phyloP scores from a whole-genome alignment of 2,888 invertebrate species.

The Coleophora deauratella region DNA sequence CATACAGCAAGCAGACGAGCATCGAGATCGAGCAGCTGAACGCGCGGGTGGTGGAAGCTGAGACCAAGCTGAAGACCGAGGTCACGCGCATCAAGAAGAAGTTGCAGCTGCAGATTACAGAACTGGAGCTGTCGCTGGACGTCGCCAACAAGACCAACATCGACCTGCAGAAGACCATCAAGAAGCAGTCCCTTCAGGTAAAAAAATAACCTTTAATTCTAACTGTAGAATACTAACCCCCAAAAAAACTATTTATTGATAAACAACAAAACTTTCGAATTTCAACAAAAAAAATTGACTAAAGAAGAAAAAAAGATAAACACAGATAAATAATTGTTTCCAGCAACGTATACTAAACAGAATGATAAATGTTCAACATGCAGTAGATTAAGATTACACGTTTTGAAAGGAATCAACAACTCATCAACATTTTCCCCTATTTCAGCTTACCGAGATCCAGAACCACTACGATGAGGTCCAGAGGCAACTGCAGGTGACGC shows the following conservation, averaged over 20 bases:
- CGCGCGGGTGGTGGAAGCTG: constrained; percentile 96
- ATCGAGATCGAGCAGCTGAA: constrained; percentile 98
- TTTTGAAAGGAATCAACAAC: too few species aligned
- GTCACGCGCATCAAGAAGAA: constrained; percentile 99
- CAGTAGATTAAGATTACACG: too few species aligned
- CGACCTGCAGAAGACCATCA: constrained; percentile 97
- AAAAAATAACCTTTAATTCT: neutral
- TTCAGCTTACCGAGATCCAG: constrained; percentile 88
- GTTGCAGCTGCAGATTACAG: constrained; percentile 97
- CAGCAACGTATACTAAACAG: too few species aligned
- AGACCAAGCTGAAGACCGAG: constrained; percentile 96
- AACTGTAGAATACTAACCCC: too few species aligned
- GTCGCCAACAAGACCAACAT: constrained; percentile 99
- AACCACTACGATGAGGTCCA: constrained; percentile 97
- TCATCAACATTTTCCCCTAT: neutral
- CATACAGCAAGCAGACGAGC: constrained; percentile 93
- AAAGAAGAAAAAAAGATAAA: too few species aligned
- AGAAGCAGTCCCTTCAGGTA: constrained; percentile 95
- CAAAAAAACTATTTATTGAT: too few species aligned
- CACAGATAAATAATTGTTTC: too few species aligned
- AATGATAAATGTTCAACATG: too few species aligned
- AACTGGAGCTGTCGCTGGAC: constrained; percentile 96
- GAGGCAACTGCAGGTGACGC: constrained; percentile 94
- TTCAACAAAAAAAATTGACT: too few species aligned
- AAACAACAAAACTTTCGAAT: too few species aligned